Evolutionary conservation across 1,140 invertebrate genomes (phyloP).

Genomic region (Wasmannia auropunctata): DNA sequence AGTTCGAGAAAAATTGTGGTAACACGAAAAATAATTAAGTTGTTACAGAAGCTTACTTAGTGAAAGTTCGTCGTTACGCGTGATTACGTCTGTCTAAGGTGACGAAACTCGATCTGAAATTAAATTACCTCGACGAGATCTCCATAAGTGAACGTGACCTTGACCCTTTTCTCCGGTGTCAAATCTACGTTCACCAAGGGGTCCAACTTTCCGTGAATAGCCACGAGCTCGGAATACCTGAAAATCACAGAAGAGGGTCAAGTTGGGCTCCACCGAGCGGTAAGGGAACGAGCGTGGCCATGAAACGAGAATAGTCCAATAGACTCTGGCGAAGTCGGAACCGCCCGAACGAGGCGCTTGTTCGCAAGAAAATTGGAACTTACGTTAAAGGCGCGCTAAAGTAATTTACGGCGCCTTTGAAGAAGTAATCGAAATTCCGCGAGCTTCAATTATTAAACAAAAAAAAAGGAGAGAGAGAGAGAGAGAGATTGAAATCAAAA

Average conservation of each 20-base stretch:
- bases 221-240: conserved; percentile 93
- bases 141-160: conserved; percentile 93
- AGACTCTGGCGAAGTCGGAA: conserved; percentile 20
- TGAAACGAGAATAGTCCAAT: conserved; percentile 71
- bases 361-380: conserved; percentile 3
- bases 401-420: not conserved
- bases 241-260: conserved; percentile 72
- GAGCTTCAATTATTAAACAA: not conserved
- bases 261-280: conserved; percentile 10
- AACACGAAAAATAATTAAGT: not conserved
- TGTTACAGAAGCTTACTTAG: no score
- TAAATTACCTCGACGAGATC: conserved; percentile 88
- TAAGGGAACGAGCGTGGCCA: not conserved
- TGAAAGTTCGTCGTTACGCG: not conserved
- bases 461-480: no score
- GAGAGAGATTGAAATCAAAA: not conserved
- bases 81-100: conserved; percentile 27
- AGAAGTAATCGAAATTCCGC: not conserved
- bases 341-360: not conserved
- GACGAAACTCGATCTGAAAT: conserved; percentile 5
- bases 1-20: not conserved
- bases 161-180: conserved; percentile 93
- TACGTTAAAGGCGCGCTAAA: not conserved
- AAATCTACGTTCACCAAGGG: conserved; percentile 94
- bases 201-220: conserved; percentile 94